Conservation (phyloP, 2,113 vertebrate genomes). For the Synodontis membranacea region DNA sequence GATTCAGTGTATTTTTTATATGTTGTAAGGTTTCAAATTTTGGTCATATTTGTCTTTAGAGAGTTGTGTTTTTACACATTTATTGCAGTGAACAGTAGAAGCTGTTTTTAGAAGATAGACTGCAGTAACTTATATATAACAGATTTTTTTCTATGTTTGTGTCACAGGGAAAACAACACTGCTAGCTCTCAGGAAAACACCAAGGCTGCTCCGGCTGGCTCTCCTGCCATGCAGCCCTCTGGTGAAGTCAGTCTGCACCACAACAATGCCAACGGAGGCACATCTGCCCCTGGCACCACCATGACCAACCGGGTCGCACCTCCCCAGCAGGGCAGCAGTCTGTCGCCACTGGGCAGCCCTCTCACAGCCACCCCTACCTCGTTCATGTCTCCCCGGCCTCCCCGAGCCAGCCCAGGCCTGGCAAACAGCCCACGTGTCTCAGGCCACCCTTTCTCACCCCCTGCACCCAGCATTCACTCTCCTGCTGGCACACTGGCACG, state of each 20-base stretch:
- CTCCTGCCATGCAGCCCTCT: constrained; percentile 72
- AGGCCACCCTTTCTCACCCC: constrained; percentile 85
- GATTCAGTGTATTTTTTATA: too few relatives aligned
- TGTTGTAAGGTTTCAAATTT: background rate
- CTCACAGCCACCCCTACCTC: constrained; percentile 83
- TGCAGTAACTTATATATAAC: background rate
- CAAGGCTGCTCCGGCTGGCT: constrained; percentile 80
- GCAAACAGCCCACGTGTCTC: constrained; percentile 78
- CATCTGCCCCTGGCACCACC: constrained; percentile 63
- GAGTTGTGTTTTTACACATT: background rate
- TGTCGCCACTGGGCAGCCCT: constrained; percentile 84
- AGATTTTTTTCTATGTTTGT: constrained; percentile 1
- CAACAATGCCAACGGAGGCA: constrained; percentile 74
- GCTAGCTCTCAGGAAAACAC: constrained; percentile 93
- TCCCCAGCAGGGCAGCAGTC: constrained; percentile 69
- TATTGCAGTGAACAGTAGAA: background rate
- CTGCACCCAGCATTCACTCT: constrained; percentile 80
- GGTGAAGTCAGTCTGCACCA: constrained; percentile 73
- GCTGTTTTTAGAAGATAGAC: background rate
- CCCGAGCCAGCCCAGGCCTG: constrained; percentile 81
- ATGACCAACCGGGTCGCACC: constrained; percentile 64
- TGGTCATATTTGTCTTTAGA: background rate
- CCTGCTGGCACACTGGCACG: constrained; percentile 76
- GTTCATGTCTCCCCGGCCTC: constrained; percentile 87
- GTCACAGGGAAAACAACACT: constrained; percentile 88